Conservation (phyloP, 2,797 vertebrate genomes). For the Fundulus diaphanus region DNA sequence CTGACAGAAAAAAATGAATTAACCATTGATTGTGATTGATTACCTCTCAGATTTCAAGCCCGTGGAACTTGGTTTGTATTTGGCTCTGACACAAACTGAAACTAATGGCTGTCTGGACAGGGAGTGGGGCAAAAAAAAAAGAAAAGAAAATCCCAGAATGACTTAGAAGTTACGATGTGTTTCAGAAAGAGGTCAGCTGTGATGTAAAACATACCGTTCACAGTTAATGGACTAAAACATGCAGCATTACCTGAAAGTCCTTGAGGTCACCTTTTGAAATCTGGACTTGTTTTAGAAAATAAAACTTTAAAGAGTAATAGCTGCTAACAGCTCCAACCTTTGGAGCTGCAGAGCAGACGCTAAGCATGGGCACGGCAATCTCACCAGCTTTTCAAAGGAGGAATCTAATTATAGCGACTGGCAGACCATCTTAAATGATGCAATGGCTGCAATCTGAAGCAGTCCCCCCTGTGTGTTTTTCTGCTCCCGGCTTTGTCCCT, state of each 20-base stretch:
- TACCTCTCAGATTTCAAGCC: conserved; percentile 29
- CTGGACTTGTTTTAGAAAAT: conserved; percentile 11
- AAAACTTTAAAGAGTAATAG: conserved; percentile 42
- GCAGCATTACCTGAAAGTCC: conserved; percentile 30
- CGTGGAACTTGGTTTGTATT: conserved; percentile 27
- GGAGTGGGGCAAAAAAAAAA: conserved; percentile 1
- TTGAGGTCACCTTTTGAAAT: conserved; percentile 18
- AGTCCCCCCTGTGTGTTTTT: conserved; percentile 24
- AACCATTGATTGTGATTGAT: conserved; percentile 49
- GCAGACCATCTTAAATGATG: conserved; percentile 66
- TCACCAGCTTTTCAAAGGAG: conserved; percentile 51
- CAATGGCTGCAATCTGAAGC: conserved; percentile 55
- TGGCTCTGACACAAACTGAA: conserved; percentile 31
- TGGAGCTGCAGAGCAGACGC: conserved; percentile 43
- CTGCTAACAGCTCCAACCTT: conserved; percentile 23
- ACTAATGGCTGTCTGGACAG: conserved; percentile 32
- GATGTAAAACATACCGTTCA: conserved; percentile 37
- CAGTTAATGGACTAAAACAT: conserved; percentile 39
- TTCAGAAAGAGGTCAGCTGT: conserved; percentile 24
- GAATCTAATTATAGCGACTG: conserved; percentile 71
- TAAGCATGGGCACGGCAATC: conserved; percentile 47
- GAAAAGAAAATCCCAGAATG: conserved; percentile 30
- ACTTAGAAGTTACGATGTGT: conserved; percentile 13
- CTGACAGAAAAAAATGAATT: conserved; percentile 20
- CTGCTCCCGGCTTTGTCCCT: conserved; percentile 26